Evolutionary conservation across 1,140 invertebrate genomes (phyloP), one percentile per base, ranked within the genome.

Genomic region (Dendroctonus ponderosae): DNA sequence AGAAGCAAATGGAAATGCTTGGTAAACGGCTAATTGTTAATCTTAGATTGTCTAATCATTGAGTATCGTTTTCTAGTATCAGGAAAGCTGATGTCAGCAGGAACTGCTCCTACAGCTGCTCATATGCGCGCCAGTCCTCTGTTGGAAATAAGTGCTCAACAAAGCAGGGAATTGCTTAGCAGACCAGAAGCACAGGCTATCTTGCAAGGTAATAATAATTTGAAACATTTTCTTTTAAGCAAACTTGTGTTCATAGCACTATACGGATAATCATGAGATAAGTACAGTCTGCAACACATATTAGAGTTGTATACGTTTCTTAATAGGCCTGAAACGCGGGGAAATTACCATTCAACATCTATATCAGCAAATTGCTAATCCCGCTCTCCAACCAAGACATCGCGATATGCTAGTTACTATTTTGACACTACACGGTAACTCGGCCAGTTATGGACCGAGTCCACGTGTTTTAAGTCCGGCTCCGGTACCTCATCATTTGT

Each of bases 171-270:
- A 63, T 77, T 90, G 51, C 72, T 90, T 41, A 87, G 87, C 74
- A 77, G 88, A 68, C 87, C 88, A 0, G 89, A 91, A 78, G 88
- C 89, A 6, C 85, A 88, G 76, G 87, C 86, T 44, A 88, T 90
- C 43, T 84, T 90, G 72, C 85, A 87, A 76, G 87, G 89, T 83
- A 76, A 62, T 11, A 46, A 46, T 46, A 46, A 11, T 46, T 46
- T 46, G 12, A 46, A 11, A 12, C 11, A 48, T 48, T 48, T 48
- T n/a, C 46, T 48, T 26, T 26, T 26, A 26, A 26, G 26, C 26
- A 26, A 26, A 26, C 26, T 26, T 11, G 2, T 11, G 4, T 9
- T 46, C 1, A 26, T 26, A 26, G 26, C 26, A 26, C 3, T 1
- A 3, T 1, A 26, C 26, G 26, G 26, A 26, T 26, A 26, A 2